phyloP scores from a whole-genome alignment of 2,113 vertebrate genomes.

The Proteles cristata region DNA sequence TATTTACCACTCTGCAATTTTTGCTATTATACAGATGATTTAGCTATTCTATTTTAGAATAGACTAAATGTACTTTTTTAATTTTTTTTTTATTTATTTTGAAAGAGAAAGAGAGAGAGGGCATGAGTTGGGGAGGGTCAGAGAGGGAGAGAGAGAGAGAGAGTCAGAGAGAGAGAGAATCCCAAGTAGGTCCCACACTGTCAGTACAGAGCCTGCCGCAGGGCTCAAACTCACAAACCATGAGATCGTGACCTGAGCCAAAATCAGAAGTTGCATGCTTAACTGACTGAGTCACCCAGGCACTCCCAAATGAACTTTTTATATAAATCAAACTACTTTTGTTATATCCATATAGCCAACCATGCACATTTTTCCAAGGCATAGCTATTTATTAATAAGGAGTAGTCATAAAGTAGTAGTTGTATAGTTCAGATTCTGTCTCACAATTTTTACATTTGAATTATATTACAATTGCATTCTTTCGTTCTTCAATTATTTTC shows the following conservation, averaged over 20 bases:
- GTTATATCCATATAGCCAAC: background rate
- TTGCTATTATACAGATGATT: background rate
- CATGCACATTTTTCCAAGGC: background rate
- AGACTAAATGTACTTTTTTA: background rate
- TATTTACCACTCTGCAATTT: background rate
- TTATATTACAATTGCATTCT: background rate
- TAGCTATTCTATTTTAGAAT: background rate
- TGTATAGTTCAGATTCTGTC: background rate
- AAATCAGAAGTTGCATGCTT: no score
- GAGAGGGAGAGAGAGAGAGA: no score
- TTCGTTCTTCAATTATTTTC: conserved; percentile 24
- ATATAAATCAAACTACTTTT: background rate
- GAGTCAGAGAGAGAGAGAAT: no score
- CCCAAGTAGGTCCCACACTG: no score
- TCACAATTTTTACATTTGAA: background rate
- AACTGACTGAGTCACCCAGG: no score
- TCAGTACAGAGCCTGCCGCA: no score
- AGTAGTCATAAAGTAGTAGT: background rate
- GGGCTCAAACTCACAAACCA: no score
- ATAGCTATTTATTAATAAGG: conserved; percentile 28
- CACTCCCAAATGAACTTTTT: background rate
- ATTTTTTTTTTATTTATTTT: no score
- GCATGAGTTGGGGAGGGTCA: no score
- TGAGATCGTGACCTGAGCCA: no score
- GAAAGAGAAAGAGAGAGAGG: no score